Base-by-base conservation (phyloP, 2,113 vertebrate genomes). In the Erythrolamprus reginae region DNA sequence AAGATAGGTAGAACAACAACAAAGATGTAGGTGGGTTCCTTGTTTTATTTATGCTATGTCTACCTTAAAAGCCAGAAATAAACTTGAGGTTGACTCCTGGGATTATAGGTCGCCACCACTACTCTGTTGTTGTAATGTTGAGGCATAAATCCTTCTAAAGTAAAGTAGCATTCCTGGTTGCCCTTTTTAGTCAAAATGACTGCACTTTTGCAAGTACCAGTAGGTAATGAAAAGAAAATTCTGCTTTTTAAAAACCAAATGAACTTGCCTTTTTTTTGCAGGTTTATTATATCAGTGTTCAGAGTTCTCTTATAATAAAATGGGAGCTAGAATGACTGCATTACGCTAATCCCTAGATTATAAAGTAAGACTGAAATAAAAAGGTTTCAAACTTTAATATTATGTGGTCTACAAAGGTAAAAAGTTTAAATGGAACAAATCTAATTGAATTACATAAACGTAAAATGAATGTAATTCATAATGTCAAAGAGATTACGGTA, bases 391-490 rank as follows among this genome's bases (percentile, higher is more conserved):
- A 45, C 33, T 89, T 92, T 89, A 89, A 87, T 89, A 93, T 92
- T 50, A 48, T 55, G 0, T 85, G 90, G 8, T 89, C 55, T 33
- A 21, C 38, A 5, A 90, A 90, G 48, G 77, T 42, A 33, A 65
- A 94, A 93, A 92, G 91, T 19, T 89, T 85, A 92, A 92, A 89
- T 77, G 42, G 47, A 88, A 85, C 88, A 93, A 92, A 90, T 89
- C 8, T 33, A 91, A 38, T 91, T 86, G 55, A 91, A 84, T 83
- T 56, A 88, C 51, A 77, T 21, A 92, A 88, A 90, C 33, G 33
- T 58, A 15, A 61, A 55, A 47, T 89, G 55, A 13, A 92, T 24
- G 33, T 88, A 92, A 70, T 88, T 91, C 86, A 87, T 88, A 52
- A 91, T 94, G 28, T 48, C 50, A 86, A 15, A 87, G 89, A 93